Percentiles rank a stretch among this genome's conserved stretches.
phyloP scores from a whole-genome alignment of 1,140 invertebrate species.

The Drosophila tropicalis region DNA sequence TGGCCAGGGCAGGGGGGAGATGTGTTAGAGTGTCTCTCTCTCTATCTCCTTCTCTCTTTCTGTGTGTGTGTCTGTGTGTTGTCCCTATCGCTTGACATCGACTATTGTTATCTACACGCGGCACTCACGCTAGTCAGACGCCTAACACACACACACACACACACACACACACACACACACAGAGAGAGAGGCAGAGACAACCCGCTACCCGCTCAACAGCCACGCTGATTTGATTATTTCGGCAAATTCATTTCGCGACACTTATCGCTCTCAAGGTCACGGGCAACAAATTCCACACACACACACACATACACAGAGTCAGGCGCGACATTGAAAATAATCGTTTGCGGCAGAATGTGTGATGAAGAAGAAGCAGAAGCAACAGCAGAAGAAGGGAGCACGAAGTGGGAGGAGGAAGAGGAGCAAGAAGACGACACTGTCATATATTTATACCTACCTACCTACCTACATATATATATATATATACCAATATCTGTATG shows the following conservation, averaged over 20 bases:
- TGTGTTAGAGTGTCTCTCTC: constrained; percentile 28
- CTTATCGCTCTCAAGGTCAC: constrained; percentile 78
- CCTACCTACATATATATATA: too few relatives aligned
- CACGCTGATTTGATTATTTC: constrained; percentile 73
- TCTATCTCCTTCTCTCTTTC: too few relatives aligned
- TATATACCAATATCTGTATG: too few relatives aligned
- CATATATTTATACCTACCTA: neutral
- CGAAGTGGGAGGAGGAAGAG: constrained; percentile 16
- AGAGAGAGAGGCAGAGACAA: too few relatives aligned
- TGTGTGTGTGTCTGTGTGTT: too few relatives aligned
- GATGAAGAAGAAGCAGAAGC: constrained; percentile 20
- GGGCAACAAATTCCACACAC: constrained; percentile 71
- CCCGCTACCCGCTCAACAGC: constrained; percentile 1
- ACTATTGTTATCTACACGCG: constrained; percentile 67
- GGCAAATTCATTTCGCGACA: constrained; percentile 79
- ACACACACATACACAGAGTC: constrained; percentile 28
- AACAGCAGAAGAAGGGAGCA: neutral
- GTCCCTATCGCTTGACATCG: constrained; percentile 49
- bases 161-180: neutral
- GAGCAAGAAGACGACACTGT: constrained; percentile 19
- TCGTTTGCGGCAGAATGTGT: constrained; percentile 38
- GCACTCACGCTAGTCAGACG: constrained; percentile 50
- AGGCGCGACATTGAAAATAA: constrained; percentile 77
- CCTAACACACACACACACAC: constrained; percentile 9
- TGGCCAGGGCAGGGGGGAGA: neutral